Percentiles rank a stretch among this genome's conserved stretches.
Conservation (phyloP, 1,140 invertebrate genomes). For the Drosophila sp. region DNA sequence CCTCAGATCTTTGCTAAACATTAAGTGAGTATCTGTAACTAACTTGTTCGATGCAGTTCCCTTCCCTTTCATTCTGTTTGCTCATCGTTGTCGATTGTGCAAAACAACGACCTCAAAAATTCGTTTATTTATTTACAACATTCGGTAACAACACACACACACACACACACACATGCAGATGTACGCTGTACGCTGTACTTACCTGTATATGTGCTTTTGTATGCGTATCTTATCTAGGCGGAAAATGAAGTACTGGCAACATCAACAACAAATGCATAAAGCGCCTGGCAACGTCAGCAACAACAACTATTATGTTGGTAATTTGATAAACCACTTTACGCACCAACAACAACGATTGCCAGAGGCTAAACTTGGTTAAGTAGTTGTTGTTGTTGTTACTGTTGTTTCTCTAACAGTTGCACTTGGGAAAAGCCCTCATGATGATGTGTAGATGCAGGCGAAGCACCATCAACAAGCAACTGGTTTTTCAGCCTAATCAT, state of each 20-base stretch:
- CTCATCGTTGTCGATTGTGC: slow-evolving; percentile 52
- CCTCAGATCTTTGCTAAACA: neutral
- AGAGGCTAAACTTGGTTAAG: slow-evolving; percentile 30
- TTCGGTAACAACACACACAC: slow-evolving; percentile 19
- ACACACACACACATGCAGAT: too few species aligned
- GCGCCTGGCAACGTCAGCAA: slow-evolving; percentile 52
- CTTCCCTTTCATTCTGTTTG: slow-evolving; percentile 2
- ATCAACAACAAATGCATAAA: slow-evolving; percentile 55
- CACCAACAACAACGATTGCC: slow-evolving; percentile 12
- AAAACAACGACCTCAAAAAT: slow-evolving; percentile 66
- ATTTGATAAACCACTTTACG: slow-evolving; percentile 43
- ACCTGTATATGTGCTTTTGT: slow-evolving; percentile 6
- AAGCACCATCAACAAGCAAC: slow-evolving; percentile 45
- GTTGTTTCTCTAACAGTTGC: slow-evolving; percentile 39
- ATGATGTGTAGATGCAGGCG: slow-evolving; percentile 6
- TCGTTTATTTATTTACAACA: slow-evolving; percentile 70
- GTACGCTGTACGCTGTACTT: too few species aligned
- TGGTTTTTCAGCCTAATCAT: slow-evolving; percentile 65
- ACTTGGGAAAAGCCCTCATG: slow-evolving; percentile 58
- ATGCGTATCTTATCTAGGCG: slow-evolving; percentile 66
- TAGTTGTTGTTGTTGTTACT: too few species aligned
- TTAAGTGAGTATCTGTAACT: slow-evolving; percentile 18
- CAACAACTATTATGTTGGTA: slow-evolving; percentile 28
- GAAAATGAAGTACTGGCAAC: slow-evolving; percentile 45
- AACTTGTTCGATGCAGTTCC: slow-evolving; percentile 1